These are phyloP conservation scores for Lithophane leautieri DNA, from an alignment of 2,888 invertebrate genomes.

Conservation along the genomic window DNA sequence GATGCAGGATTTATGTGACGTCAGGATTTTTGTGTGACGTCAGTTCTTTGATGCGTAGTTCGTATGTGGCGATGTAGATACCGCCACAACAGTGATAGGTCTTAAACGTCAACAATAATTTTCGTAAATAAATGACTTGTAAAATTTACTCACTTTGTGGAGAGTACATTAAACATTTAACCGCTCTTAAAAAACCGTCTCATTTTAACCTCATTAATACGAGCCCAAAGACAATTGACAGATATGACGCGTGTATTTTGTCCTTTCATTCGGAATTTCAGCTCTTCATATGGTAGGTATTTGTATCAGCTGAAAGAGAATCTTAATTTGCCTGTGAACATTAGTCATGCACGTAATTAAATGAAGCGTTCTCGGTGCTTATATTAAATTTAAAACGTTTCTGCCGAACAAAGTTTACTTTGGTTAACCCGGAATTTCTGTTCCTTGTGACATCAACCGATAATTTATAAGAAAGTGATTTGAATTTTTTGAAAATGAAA, in stretches of 20 bases:
- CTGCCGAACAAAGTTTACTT: constrained; percentile 26
- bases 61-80: too few relatives aligned
- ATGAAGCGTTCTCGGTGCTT: constrained; percentile 13
- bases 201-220: constrained; percentile 29
- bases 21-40: too few relatives aligned
- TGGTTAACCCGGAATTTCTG: constrained; percentile 19
- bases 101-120: constrained; percentile 11
- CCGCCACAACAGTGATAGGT: too few relatives aligned
- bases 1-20: too few relatives aligned
- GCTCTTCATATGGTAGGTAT: constrained; percentile 3
- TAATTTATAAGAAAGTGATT: constrained; percentile 29
- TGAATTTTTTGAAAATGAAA: constrained; percentile 26
- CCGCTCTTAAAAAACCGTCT: constrained; percentile 17
- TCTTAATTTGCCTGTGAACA: constrained; percentile 8
- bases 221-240: constrained; percentile 13
- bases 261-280: constrained; percentile 27
- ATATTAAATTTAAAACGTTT: constrained; percentile 15
- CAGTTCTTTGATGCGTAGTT: too few relatives aligned
- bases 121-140: constrained; percentile 1
- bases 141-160: constrained; percentile 13
- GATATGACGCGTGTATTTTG: constrained; percentile 30
- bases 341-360: constrained; percentile 17
- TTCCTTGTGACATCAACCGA: constrained; percentile 9
- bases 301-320: constrained; percentile 29
- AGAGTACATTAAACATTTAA: constrained; percentile 18